Evolutionary conservation across 2,797 vertebrate genomes (phyloP), one percentile per base, ranked within the genome.

Genomic region (Amazonetta brasiliensis): DNA sequence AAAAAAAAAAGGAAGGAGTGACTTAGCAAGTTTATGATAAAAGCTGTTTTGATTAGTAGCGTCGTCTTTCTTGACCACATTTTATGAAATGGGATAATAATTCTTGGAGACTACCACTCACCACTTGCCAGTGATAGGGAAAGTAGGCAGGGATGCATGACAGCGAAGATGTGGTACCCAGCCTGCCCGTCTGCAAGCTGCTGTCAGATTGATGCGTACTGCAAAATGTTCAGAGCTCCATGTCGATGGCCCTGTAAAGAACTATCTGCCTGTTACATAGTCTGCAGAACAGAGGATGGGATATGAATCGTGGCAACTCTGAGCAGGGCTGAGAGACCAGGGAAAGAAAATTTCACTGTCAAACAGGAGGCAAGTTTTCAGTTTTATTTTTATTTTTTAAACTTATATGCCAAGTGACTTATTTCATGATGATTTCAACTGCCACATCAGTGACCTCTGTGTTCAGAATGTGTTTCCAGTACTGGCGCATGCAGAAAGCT

Each of bases 401-500:
- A 87, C 75, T 94, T 41, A 12, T 17, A 37, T 94, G 91, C 87
- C 95, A 75, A 90, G 74, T 62, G 88, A 83, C 84, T 96, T 93
- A 92, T 90, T 96, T 95, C 77, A 52, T 33, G 78, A 94, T 92
- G 91, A 96, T 94, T 97, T 96, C 90, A 95, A 75, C 86, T 41
- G 81, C 91, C 96, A 95, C 94, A 91, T 92, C 88, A 58, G 86
- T 95, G 96, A 97, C 95, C 95, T 94, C 77, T 91, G 84, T 68
- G 81, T 86, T 94, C 81, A 84, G 87, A 96, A 77, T 93, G 83
- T 60, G 66, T 94, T 97, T 91, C 84, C 84, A 96, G 92, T 52
- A 63, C 92, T 93, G 90, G 92, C 1, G 0, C 73, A 93, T 12
- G 72, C 84, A 91, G 92, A 95, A 94, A 93, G 64, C 75, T 93